These are phyloP conservation scores for Nylanderia fulva DNA, from an alignment of 1,140 invertebrate genomes.

Conservation along the genomic window DNA sequence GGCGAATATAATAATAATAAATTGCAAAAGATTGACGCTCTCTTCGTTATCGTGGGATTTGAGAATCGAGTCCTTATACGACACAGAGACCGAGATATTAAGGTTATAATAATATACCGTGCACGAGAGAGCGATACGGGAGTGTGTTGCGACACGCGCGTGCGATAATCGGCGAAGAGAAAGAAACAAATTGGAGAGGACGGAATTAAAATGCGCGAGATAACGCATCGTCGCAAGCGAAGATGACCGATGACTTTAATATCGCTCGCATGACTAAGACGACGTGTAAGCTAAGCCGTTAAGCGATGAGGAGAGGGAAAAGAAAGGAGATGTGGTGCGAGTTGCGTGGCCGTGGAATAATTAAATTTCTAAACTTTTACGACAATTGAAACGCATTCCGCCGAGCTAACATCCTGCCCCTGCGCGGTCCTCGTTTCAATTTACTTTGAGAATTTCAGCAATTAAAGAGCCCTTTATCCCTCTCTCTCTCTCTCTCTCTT, in stretches of 20 bases:
- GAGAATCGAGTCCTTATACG: slow-evolving; percentile 48
- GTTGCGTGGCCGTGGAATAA: slow-evolving; percentile 59
- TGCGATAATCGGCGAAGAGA: slow-evolving; percentile 46
- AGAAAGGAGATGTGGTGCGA: background rate
- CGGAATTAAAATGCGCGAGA: slow-evolving; percentile 55
- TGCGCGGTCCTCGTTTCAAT: slow-evolving; percentile 45
- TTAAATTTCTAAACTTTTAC: slow-evolving; percentile 74
- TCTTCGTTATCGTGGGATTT: slow-evolving; percentile 52
- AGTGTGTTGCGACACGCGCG: slow-evolving; percentile 48
- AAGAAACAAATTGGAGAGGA: slow-evolving; percentile 62
- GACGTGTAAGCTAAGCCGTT: slow-evolving; percentile 16
- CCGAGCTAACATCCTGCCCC: slow-evolving; percentile 35
- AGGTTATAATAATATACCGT: slow-evolving; percentile 38
- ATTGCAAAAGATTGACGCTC: slow-evolving; percentile 47
- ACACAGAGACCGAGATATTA: slow-evolving; percentile 55
- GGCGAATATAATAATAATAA: slow-evolving; percentile 20
- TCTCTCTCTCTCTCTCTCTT: background rate
- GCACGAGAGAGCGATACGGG: slow-evolving; percentile 35
- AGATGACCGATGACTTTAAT: slow-evolving; percentile 58
- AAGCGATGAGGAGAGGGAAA: background rate
- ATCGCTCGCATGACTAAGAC: slow-evolving; percentile 57
- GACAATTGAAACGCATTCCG: slow-evolving; percentile 57
- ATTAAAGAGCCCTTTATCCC: slow-evolving; percentile 69
- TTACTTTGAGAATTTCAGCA: slow-evolving; percentile 70
- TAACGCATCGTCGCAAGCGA: slow-evolving; percentile 47